Base-by-base conservation (phyloP, 1,140 invertebrate species). In the Hycleus cichorii region DNA sequence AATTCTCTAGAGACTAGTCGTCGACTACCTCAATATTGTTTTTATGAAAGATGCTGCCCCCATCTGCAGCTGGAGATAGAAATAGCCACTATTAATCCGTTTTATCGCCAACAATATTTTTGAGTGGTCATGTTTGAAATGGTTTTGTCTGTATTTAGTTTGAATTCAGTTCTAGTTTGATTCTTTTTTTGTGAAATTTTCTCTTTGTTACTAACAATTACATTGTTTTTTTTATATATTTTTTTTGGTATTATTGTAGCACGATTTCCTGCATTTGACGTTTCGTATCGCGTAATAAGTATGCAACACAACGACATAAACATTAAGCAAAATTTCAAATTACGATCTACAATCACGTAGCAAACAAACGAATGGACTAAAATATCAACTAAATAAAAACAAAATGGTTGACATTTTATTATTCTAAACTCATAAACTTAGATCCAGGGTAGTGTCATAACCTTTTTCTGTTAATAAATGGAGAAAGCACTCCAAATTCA, bases 401-500 rank as follows among this genome's bases (percentile, higher is more conserved):
- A 63, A 63, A 58, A 59, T 53, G 57, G 57, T 47, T 45, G 57
- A 24, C 57, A 51, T 47, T 60, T 63, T 63, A 63, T 59, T 63
- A 63, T 63, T 63, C 62, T 47, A 47, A 32, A 63, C 52, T 53
- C 38, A 44, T 54, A 56, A 63, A 47, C 54, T 60, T 56, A 52
- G 54, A 63, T 59, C 52, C 62, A 63, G 62, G 57, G 58, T 57
- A 63, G 58, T 63, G 58, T 63, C 62, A 63, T 58, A 58, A 58
- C 57, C 49, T 46, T 49, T 45, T 53, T 53, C 47, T 47, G 50
- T 53, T 25, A 49, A 59, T 43, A 38, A 59, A 51, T 32, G 27
- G 53, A 59, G 58, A 59, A 59, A 59, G 58, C 51, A 49, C 39
- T 45, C 26, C 49, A 54, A 59, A 52, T 59, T 59, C 58, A 45